Conservation (phyloP, 2,888 invertebrate species). For the Dynastes grantii region DNA sequence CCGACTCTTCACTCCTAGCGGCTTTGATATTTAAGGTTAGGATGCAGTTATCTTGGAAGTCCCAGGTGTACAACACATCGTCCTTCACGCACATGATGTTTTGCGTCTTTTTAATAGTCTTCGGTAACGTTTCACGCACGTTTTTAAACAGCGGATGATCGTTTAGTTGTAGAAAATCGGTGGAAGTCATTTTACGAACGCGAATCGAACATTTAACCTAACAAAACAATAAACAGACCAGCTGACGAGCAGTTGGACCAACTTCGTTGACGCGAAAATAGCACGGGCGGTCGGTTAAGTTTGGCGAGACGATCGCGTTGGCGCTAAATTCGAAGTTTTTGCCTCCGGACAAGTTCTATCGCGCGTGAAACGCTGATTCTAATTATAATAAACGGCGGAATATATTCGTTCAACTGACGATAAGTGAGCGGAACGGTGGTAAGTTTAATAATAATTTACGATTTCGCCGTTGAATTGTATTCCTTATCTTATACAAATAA, state of each 20-base stretch:
- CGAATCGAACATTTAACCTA: too few relatives aligned
- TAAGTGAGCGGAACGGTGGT: slow-evolving; percentile 19
- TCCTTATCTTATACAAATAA: slow-evolving; percentile 35
- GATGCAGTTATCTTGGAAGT: slow-evolving; percentile 77
- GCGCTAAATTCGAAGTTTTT: slow-evolving; percentile 36
- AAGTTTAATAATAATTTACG: slow-evolving; percentile 43
- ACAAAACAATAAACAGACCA: background rate
- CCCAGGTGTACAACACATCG: slow-evolving; percentile 81
- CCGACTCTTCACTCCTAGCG: slow-evolving; percentile 67
- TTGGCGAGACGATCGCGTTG: background rate
- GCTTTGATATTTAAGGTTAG: slow-evolving; percentile 76
- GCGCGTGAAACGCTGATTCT: slow-evolving; percentile 1
- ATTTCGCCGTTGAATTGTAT: slow-evolving; percentile 4
- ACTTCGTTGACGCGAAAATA: slow-evolving; percentile 33
- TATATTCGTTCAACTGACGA: slow-evolving; percentile 23
- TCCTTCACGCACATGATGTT: slow-evolving; percentile 79
- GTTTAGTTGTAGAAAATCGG: slow-evolving; percentile 75
- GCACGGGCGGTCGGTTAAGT: background rate
- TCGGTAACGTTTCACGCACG: slow-evolving; percentile 73
- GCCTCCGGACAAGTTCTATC: background rate
- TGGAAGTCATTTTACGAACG: slow-evolving; percentile 61
- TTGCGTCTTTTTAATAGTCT: slow-evolving; percentile 74
- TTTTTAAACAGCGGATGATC: slow-evolving; percentile 77
- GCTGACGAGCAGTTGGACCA: slow-evolving; percentile 11
- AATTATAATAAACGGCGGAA: slow-evolving; percentile 26